phyloP scores from a whole-genome alignment of 2,113 vertebrate genomes.

The Corvus moneduloides region DNA sequence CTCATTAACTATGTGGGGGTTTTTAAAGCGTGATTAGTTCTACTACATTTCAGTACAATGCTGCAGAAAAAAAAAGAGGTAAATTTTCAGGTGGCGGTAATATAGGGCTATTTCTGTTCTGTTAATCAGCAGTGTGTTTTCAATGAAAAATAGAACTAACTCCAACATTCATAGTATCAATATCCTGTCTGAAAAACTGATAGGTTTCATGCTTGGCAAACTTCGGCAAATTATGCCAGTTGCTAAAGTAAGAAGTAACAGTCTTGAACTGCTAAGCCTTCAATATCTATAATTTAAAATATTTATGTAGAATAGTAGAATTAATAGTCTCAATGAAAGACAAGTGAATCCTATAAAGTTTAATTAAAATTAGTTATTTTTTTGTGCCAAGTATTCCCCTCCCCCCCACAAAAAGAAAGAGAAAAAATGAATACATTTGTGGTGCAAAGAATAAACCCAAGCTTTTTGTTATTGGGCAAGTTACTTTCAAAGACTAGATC shows the following conservation, averaged over 20 bases:
- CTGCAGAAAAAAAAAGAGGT: neutral
- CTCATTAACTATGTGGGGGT: neutral
- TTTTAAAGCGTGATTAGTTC: neutral
- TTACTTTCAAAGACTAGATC: neutral
- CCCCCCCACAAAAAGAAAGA: rapidly evolving
- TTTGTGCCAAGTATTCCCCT: neutral
- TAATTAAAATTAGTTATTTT: neutral
- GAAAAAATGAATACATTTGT: neutral
- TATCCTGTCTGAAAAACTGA: neutral
- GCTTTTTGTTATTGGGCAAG: neutral
- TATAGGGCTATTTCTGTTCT: neutral
- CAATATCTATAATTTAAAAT: neutral
- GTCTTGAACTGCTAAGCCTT: neutral
- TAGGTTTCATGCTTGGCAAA: neutral
- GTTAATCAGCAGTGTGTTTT: neutral
- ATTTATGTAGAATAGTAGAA: neutral
- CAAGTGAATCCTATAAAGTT: neutral
- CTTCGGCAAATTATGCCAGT: neutral
- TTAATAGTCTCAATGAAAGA: neutral
- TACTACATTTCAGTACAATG: neutral
- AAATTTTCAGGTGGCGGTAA: neutral
- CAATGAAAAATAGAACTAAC: neutral
- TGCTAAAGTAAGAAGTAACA: neutral
- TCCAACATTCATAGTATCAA: neutral
- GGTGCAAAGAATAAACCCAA: neutral